These are phyloP conservation scores for Ia io DNA, from an alignment of 2,113 vertebrate genomes.

Conservation along the genomic window DNA sequence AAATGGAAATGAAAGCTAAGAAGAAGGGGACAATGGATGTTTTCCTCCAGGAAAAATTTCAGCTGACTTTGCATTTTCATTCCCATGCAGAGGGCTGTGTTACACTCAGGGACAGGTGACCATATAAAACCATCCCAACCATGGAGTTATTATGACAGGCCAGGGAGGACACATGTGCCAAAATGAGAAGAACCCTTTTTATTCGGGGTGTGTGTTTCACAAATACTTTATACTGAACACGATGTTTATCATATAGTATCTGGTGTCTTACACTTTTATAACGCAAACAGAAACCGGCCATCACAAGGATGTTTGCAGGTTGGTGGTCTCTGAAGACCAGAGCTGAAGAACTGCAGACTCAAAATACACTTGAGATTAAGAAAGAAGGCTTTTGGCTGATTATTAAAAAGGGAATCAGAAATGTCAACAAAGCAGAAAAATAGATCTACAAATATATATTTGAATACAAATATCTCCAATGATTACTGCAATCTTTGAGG, in stretches of 20 bases:
- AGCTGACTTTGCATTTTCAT: neutral
- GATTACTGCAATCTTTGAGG: conserved; percentile 26
- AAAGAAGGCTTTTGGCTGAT: neutral
- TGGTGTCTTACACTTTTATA: neutral
- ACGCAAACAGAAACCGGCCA: neutral
- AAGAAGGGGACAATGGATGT: neutral
- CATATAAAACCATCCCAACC: neutral
- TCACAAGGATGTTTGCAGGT: neutral
- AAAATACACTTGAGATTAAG: neutral
- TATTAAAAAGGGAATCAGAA: neutral
- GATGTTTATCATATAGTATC: neutral
- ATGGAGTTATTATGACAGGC: neutral
- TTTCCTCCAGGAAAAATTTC: neutral
- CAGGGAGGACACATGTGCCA: neutral
- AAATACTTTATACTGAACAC: neutral
- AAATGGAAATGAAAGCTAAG: neutral
- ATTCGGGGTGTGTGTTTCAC: neutral
- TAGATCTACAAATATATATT: neutral
- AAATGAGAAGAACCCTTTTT: neutral
- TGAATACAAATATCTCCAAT: conserved; percentile 38
- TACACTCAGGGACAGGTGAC: neutral
- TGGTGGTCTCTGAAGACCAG: neutral
- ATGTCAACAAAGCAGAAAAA: neutral
- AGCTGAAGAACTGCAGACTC: neutral
- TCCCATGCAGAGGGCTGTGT: neutral